Percentiles rank a stretch among this genome's conserved stretches.
Conservation (phyloP, 2,888 invertebrate species). For the Dicranocentrus wangi region DNA sequence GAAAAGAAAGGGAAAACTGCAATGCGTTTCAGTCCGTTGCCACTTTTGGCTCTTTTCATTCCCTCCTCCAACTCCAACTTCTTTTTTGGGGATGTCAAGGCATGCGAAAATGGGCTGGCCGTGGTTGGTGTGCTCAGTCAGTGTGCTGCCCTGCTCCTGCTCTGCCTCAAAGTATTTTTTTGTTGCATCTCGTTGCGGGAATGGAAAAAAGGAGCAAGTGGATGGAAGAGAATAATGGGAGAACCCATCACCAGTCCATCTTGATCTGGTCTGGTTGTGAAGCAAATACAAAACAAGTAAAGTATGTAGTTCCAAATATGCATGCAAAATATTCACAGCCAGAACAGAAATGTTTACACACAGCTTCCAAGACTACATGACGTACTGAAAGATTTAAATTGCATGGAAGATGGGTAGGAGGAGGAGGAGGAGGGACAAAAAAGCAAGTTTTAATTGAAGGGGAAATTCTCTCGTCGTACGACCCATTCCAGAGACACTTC, state of each 20-base stretch:
- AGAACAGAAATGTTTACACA: neutral
- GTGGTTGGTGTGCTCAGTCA: neutral
- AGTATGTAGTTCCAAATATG: neutral
- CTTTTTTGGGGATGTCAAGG: neutral
- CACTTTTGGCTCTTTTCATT: neutral
- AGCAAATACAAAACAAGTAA: neutral
- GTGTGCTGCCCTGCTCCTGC: too few species aligned
- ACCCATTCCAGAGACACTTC: neutral
- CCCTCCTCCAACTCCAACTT: too few species aligned
- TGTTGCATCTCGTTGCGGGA: neutral
- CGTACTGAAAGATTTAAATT: neutral
- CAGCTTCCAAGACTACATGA: neutral
- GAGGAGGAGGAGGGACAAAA: neutral
- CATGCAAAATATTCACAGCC: neutral
- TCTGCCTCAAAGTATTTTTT: constrained; percentile 7
- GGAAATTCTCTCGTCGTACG: neutral
- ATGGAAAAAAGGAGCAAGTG: neutral
- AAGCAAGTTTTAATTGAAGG: neutral
- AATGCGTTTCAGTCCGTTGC: constrained; percentile 39
- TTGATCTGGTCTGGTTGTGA: neutral
- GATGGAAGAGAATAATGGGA: too few species aligned
- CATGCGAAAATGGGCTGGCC: neutral
- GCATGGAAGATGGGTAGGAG: neutral
- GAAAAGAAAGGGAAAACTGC: constrained; percentile 21
- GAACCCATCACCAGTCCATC: neutral